Evolutionary conservation across 2,113 vertebrate genomes (phyloP), one percentile per base, ranked within the genome.

Genomic region (Sebastes fasciatus): DNA sequence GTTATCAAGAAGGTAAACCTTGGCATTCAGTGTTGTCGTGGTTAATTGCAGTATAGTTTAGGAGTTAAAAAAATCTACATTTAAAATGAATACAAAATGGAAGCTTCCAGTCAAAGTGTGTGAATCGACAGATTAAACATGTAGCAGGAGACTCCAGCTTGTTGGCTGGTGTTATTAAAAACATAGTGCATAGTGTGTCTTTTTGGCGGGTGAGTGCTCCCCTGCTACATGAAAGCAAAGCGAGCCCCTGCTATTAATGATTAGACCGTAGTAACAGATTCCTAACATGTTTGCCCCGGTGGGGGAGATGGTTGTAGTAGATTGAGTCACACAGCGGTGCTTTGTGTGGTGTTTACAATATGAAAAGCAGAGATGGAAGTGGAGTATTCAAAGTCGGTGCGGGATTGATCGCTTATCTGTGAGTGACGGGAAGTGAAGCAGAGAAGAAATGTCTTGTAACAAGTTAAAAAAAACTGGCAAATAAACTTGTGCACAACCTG

Each of bases 221-320:
- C 83, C 73, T 88, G 21, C n/a, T 61, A 49, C 52, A 46, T 58
- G 49, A 77, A 80, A 77, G 86, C 69, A 80, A 85, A 75, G 64
- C 64, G 72, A 80, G 70, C 17, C 70, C 49, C 54, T 26, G 65
- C 78, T 60, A 88, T 95, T 91, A 95, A 95, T 95, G 91, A 95
- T 95, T 95, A 95, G 43, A 90, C 78, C 54, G 58, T 79, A 91
- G 79, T 92, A 76, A 91, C 81, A 87, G 88, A 94, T 94, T 92
- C 86, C 88, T 85, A 6, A 81, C 86, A 91, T 94, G 84, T 87
- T 94, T 94, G 72, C 64, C 67, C 48, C 58, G 21, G 68, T 42
- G 57, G 46, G 66, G 14, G 61, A 46, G 68, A 51, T 26, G 17
- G 69, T 16, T 60, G 23, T 65, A 72, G 70, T 73, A 66, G 61